These are phyloP conservation scores for Hiodon alosoides DNA, from an alignment of 2,113 vertebrate species.

Conservation along the genomic window DNA sequence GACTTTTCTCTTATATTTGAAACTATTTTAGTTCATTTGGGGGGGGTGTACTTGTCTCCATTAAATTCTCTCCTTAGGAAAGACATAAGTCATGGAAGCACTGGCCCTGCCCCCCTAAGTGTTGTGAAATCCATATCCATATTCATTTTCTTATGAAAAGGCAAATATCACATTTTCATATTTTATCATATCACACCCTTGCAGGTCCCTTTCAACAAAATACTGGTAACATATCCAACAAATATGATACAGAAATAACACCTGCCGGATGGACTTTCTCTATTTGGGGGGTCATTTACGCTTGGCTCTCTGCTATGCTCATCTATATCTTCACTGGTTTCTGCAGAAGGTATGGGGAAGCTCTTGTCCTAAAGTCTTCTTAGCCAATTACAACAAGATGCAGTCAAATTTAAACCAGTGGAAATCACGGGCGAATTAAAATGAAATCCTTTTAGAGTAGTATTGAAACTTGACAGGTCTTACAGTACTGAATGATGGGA, in stretches of 20 bases:
- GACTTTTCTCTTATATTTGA: no score
- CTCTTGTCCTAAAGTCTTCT: neutral
- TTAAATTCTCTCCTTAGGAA: no score
- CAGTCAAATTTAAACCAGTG: no score
- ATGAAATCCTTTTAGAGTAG: neutral
- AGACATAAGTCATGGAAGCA: no score
- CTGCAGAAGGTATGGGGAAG: slow-evolving; percentile 54
- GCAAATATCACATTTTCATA: no score
- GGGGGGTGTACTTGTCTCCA: no score
- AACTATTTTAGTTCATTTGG: no score
- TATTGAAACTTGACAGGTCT: neutral
- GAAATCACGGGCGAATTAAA: neutral
- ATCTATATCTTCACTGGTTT: slow-evolving; percentile 51
- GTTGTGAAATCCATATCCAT: no score
- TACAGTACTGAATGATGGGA: neutral
- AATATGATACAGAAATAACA: slow-evolving; percentile 26
- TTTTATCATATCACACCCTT: no score
- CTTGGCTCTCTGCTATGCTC: slow-evolving; percentile 59
- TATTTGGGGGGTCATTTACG: slow-evolving; percentile 52
- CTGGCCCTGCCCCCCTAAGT: no score
- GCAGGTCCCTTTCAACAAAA: slow-evolving; percentile 25
- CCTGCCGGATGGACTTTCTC: slow-evolving; percentile 36
- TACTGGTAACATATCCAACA: slow-evolving; percentile 22
- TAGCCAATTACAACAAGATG: no score
- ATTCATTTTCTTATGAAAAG: no score